Evolutionary conservation across 1,140 invertebrate genomes (phyloP).

Genomic region (Pogonomyrmex barbatus): DNA sequence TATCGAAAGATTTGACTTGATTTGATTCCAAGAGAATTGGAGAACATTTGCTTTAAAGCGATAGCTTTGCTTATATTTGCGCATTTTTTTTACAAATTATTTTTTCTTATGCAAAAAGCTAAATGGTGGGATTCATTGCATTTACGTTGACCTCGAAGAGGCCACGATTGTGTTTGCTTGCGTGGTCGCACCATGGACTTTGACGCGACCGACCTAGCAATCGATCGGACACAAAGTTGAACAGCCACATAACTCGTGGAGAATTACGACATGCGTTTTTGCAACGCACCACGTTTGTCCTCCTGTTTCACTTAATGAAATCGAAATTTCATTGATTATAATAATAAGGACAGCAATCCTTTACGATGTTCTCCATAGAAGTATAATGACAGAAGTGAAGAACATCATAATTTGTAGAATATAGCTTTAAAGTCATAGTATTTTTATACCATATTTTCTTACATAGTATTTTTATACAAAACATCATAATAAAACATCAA

Average conservation of each 20-base stretch:
- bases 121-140: neutral
- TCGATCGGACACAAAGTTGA: conserved; percentile 48
- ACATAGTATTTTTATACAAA: no score
- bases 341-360: neutral
- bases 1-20: no score
- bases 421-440: no score
- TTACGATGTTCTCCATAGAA: neutral
- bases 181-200: conserved; percentile 39
- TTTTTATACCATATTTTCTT: no score
- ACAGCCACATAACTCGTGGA: conserved; percentile 22
- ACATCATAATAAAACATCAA: no score
- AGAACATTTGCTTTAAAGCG: no score
- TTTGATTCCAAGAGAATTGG: no score
- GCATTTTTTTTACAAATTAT: no score
- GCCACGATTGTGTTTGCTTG: conserved; percentile 18
- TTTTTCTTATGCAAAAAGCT: neutral
- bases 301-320: neutral
- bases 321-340: neutral
- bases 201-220: conserved; percentile 37
- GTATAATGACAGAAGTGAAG: no score
- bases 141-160: neutral
- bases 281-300: neutral
- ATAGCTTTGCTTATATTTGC: no score
- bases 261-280: conserved; percentile 37
- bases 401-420: no score